Conservation (phyloP, 2,113 vertebrate species). For the Leptosomus discolor region DNA sequence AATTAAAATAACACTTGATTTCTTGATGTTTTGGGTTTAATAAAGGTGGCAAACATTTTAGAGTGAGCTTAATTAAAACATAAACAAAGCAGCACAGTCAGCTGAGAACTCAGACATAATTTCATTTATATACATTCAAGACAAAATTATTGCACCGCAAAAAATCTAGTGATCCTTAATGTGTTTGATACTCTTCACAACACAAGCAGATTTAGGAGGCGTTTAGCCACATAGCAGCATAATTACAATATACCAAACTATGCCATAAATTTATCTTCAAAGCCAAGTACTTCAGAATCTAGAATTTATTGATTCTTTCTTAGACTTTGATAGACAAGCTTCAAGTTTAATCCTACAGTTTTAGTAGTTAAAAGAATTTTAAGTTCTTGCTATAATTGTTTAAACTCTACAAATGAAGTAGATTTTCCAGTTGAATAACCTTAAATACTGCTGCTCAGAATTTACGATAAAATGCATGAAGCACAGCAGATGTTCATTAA, state of each 20-base stretch:
- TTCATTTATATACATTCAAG: neutral
- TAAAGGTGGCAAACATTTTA: neutral
- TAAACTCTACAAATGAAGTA: constrained; percentile 41
- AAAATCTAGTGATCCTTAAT: neutral
- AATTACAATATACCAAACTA: neutral
- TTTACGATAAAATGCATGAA: neutral
- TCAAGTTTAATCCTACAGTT: neutral
- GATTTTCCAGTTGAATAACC: constrained; percentile 50
- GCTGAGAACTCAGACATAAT: neutral
- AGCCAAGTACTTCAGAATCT: neutral
- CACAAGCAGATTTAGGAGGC: neutral
- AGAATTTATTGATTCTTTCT: neutral
- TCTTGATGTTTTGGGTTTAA: neutral
- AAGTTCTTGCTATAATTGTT: constrained; percentile 22
- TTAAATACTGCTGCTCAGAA: constrained; percentile 16
- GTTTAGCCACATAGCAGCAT: neutral
- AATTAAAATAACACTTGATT: neutral
- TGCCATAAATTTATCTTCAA: neutral
- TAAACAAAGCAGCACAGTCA: neutral
- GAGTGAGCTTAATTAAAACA: neutral
- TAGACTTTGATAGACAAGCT: neutral
- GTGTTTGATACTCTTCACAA: neutral
- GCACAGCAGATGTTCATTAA: constrained; percentile 41
- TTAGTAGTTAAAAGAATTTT: neutral
- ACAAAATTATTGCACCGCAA: neutral